Base-by-base conservation (phyloP, 2,888 invertebrate genomes). In the Scrobipalpa costella region DNA sequence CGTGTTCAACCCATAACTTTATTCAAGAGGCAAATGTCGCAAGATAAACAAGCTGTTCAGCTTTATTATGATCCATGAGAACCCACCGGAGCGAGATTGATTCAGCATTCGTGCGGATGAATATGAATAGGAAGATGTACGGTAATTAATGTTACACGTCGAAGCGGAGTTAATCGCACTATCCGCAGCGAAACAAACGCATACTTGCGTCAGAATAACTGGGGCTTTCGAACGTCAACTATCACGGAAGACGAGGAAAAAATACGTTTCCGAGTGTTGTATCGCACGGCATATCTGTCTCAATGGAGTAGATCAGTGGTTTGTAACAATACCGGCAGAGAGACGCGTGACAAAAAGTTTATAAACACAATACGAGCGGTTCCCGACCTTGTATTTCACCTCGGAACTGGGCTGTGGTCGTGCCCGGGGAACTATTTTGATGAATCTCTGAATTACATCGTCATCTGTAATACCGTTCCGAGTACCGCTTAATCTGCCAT, bases 241-340 rank as follows among this genome's bases (percentile, higher is more conserved):
- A 83, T 79, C 86, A 84, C 85, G 84, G 80, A 84, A 81, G 77
- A 76, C 65, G 67, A 65, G 70, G 73, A 79, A 84, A 83, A 77
- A 77, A 67, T 57, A 73, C 72, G 73, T 77, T 83, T 80, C 82
- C 81, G 79, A 83, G 73, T 80, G 71, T 76, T 78, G 78, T 85
- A 87, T 85, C 83, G 86, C 87, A 88, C 87, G 85, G 79, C 80
- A 83, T 81, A 84, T 84, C 82, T 83, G 75, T 85, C 79, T 87
- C 83, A 84, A 85, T 86, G 74, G 83, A 86, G 79, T 79, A 84
- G 81, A 81, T 79, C 85, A 77, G 75, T 79, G 75, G 77, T 75
- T 77, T 75, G 72, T 74, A 84, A 87, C 85, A 86, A 85, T 85
- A 81, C 79, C 77, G 78, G 75, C 77, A 74, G 83, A 80, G 85